Evolutionary conservation across 2,888 invertebrate species (phyloP).

Genomic region (Sesamia inferens): DNA sequence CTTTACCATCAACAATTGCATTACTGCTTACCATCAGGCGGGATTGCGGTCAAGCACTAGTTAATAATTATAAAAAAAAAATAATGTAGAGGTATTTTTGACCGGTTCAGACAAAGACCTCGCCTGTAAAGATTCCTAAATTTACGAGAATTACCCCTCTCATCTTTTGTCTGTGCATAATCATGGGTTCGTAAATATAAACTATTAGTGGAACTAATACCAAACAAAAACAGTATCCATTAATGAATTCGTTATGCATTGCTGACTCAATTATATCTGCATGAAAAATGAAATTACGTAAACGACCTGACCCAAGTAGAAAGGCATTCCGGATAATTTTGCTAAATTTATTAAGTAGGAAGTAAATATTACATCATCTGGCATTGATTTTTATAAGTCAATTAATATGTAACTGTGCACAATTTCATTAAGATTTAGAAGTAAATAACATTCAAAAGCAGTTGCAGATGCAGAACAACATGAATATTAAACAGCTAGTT

Average conservation of each 20-base stretch:
- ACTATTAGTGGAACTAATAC: conserved; percentile 5
- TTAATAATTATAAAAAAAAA: too few relatives aligned
- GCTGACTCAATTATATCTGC: conserved; percentile 20
- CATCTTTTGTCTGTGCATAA: background rate
- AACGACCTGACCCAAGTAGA: conserved; percentile 39
- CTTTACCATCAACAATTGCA: too few relatives aligned
- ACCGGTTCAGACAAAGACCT: too few relatives aligned
- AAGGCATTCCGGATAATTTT: conserved; percentile 48
- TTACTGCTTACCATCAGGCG: too few relatives aligned
- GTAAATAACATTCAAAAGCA: conserved; percentile 5
- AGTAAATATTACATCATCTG: conserved; percentile 60
- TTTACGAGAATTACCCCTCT: too few relatives aligned
- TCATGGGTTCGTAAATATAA: background rate
- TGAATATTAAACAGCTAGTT: too few relatives aligned
- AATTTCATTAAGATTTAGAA: conserved; percentile 37
- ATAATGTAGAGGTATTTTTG: too few relatives aligned
- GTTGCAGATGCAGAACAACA: too few relatives aligned
- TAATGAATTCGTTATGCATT: conserved; percentile 30
- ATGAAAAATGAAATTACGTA: conserved; percentile 43
- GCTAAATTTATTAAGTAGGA: conserved; percentile 47
- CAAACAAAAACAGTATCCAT: background rate
- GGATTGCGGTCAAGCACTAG: too few relatives aligned
- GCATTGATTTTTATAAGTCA: conserved; percentile 56
- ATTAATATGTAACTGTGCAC: conserved; percentile 33
- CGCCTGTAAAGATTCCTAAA: too few relatives aligned